These are phyloP conservation scores for Hyppa rectilinea DNA, from an alignment of 2,888 invertebrate genomes.

Conservation along the genomic window DNA sequence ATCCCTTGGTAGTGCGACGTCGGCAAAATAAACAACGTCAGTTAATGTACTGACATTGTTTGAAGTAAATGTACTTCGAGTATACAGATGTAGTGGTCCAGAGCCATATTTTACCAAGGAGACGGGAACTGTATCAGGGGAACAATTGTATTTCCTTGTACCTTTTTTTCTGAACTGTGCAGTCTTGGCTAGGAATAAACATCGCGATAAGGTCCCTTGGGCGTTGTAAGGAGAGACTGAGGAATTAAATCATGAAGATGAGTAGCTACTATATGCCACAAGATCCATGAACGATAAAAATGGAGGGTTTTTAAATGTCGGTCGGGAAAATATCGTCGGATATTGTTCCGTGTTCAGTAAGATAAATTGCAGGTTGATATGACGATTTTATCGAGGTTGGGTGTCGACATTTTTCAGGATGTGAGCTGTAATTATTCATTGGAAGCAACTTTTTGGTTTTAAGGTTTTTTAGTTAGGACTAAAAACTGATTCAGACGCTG, in stretches of 20 bases:
- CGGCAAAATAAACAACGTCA: slow-evolving; percentile 65
- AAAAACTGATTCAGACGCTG: too few relatives aligned
- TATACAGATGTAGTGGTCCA: slow-evolving; percentile 30
- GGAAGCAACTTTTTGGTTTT: background rate
- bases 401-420: slow-evolving; percentile 24
- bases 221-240: slow-evolving; percentile 35
- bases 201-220: slow-evolving; percentile 29
- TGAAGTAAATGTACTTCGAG: slow-evolving; percentile 33
- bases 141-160: slow-evolving; percentile 48
- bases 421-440: background rate
- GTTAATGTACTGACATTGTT: slow-evolving; percentile 42
- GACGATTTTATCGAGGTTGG: slow-evolving; percentile 35
- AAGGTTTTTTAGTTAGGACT: background rate
- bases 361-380: slow-evolving; percentile 44
- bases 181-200: slow-evolving; percentile 47
- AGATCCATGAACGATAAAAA: slow-evolving; percentile 24
- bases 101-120: slow-evolving; percentile 43
- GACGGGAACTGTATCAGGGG: slow-evolving; percentile 43
- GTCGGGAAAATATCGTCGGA: slow-evolving; percentile 6
- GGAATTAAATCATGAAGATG: slow-evolving; percentile 54
- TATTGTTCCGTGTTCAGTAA: slow-evolving; percentile 22
- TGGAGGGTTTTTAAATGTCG: slow-evolving; percentile 18
- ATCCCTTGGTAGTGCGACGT: slow-evolving; percentile 40
- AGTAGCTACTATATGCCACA: slow-evolving; percentile 21
- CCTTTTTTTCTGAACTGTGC: slow-evolving; percentile 43